Conservation (phyloP, 2,797 vertebrate species). For the Darevskia nairensis region DNA sequence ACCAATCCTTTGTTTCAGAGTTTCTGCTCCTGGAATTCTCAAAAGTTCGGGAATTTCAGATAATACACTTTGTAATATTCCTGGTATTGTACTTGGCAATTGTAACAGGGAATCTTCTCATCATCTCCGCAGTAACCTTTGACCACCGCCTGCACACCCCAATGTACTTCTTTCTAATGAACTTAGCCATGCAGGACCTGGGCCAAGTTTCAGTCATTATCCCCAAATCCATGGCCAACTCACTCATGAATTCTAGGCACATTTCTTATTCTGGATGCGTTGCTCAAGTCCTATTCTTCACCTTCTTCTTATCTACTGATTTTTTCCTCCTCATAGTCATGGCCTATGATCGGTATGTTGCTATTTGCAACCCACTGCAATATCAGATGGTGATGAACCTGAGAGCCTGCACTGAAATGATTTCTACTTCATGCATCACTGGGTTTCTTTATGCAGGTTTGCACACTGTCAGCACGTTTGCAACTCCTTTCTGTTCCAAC, state of each 20-base stretch:
- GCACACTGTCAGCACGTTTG: background rate
- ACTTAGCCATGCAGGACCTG: background rate
- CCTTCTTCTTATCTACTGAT: too few species aligned
- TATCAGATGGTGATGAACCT: background rate
- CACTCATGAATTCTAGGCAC: background rate
- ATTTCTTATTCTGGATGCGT: slow-evolving; percentile 24
- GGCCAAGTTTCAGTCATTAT: background rate
- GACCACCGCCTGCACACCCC: background rate
- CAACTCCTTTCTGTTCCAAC: background rate
- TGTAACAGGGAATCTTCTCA: slow-evolving; percentile 9
- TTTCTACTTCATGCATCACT: background rate
- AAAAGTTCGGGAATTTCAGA: background rate
- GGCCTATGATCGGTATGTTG: slow-evolving; percentile 18
- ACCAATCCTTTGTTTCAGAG: background rate
- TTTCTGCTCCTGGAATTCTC: slow-evolving; percentile 25
- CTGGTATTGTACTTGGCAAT: background rate
- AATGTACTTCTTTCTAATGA: slow-evolving; percentile 17
- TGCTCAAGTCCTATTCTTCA: too few species aligned
- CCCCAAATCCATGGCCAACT: background rate
- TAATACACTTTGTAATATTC: background rate
- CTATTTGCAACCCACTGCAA: slow-evolving; percentile 8
- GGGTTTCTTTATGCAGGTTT: background rate
- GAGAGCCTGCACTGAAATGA: background rate
- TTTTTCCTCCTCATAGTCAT: slow-evolving; percentile 8
- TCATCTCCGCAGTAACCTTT: background rate